phyloP scores from a whole-genome alignment of 2,113 vertebrate species.

The Neogale vison region DNA sequence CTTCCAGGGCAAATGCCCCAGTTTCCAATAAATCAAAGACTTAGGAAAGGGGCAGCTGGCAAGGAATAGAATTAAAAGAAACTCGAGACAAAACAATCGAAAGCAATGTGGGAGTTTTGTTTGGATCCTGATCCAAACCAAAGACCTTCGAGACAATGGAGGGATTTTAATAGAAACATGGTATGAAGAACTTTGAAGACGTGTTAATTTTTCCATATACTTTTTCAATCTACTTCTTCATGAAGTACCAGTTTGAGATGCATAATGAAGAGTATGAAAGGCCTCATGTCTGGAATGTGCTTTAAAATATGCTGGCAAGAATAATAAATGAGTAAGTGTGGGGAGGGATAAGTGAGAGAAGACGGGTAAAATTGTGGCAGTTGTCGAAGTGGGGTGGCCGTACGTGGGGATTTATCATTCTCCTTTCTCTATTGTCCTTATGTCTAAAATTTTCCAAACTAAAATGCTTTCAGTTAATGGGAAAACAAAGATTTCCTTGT shows the following conservation, averaged over 20 bases:
- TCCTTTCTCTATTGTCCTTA: background rate
- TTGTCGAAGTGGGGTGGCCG: background rate
- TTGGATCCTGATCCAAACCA: background rate
- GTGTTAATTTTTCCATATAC: background rate
- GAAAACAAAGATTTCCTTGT: background rate
- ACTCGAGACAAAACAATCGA: background rate
- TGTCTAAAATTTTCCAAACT: background rate
- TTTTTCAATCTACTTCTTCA: background rate
- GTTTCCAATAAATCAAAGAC: slow-evolving; percentile 4
- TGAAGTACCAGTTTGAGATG: background rate
- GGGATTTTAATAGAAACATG: background rate
- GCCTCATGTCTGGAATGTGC: background rate
- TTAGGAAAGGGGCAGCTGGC: background rate
- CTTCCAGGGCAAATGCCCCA: background rate
- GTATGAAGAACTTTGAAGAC: background rate
- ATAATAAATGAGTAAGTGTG: background rate
- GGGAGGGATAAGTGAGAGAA: background rate
- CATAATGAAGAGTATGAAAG: background rate
- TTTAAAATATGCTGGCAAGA: background rate
- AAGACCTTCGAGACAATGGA: background rate
- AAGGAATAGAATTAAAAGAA: background rate
- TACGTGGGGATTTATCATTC: background rate
- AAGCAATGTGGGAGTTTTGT: background rate
- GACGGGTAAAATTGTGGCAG: background rate
- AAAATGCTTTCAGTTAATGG: background rate